Evolutionary conservation across 2,113 vertebrate genomes (phyloP), one percentile per base, ranked within the genome.

Genomic region (Python bivittatus): DNA sequence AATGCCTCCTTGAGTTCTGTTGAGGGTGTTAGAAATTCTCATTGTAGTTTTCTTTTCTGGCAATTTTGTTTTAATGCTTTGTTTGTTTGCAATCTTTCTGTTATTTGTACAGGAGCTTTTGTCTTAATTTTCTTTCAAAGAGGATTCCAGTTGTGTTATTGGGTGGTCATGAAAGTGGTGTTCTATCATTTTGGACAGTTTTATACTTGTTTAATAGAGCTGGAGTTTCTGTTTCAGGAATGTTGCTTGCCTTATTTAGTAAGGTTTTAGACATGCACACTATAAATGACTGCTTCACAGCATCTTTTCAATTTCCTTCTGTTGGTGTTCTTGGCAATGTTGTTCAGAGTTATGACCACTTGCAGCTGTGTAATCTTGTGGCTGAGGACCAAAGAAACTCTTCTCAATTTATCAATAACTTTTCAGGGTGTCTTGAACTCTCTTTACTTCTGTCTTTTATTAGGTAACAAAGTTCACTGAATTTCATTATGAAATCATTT

Each of bases 61-160:
- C 93, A 96, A 97, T 97, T 96, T 96, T 96, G 88, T 92, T 97
- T 96, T 96, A 97, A 95, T 96, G 96, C 38, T 96, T 97, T 96
- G 94, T 96, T 96, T 97, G 94, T 96, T 97, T 96, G 86, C 90
- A 94, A 93, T 91, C 83, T 97, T 88, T 72, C 68, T 25, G 60
- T 94, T 92, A 95, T 94, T 96, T 95, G 94, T 96, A 95, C 88
- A 91, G 91, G 88, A 96, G 91, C 3, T 96, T 96, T 96, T 95
- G 56, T 93, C 86, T 96, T 91, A 94, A 95, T 96, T 96, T 97
- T 96, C 93, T 79, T 95, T 96, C 91, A 89, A 94, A 94, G 84
- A 94, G 84, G 88, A 94, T 95, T 96, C 95, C 91, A 96, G 94
- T 97, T 96, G 90, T 95, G 86, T 95, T 96, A 95, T 96, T 93